Evolutionary conservation across 2,113 vertebrate species (phyloP), one percentile per base, ranked within the genome.

Genomic region (Euleptes europaea): DNA sequence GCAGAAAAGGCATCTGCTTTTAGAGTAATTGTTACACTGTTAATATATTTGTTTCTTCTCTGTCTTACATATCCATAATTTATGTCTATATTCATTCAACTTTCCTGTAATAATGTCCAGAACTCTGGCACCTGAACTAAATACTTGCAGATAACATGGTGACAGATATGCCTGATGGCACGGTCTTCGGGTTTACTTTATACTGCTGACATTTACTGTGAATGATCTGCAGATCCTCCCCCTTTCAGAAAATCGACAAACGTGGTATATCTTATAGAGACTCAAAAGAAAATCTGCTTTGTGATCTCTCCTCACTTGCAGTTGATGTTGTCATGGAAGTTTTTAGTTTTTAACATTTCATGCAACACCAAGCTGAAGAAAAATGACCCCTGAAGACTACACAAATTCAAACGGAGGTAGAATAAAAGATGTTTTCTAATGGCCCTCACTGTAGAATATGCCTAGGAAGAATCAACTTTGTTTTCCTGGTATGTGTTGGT

Each of bases 331-430:
- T 91, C 72, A 47, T n/a, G 47, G 38, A 90, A 79, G 66, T 91
- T 73, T 84, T 70, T 12, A 79, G 75, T 91, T 88, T 47, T 91
- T 91, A 77, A 87, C 47, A 40, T 87, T 84, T 86, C 78, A 70
- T 74, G 81, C 79, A 89, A 79, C 44, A 33, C 66, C 83, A 82
- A 86, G 60, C 71, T 82, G 83, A 28, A 54, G 92, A 35, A 71
- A 86, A 86, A 75, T 93, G 89, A 92, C 88, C 72, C 31, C 54
- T 82, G 89, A 92, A 88, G 88, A 88, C 28, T 78, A 63, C 90
- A 84, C 71, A 88, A 86, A 85, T 80, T 82, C 92, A 94, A 94
- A 92, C 94, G 85, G 83, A 90, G 86, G 88, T 72, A 95, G 83
- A 91, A 90, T 88, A 92, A 84, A 88, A 90, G 86, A 90, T 88